Conservation (phyloP, 92 coral and sea anemone species). For the Plumapathes pennacea region DNA sequence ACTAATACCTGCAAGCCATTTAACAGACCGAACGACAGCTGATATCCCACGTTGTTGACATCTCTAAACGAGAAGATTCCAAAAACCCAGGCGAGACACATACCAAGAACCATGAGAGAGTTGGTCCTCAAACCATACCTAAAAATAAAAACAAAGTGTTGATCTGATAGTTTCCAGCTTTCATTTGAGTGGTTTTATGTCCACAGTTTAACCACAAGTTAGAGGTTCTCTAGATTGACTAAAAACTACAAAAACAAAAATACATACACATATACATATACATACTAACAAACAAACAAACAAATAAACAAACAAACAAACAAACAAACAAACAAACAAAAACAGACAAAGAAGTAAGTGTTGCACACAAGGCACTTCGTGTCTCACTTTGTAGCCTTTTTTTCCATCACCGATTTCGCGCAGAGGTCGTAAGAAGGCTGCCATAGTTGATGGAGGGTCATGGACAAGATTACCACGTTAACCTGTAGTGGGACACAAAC, state of each 20-base stretch:
- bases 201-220: too few species aligned
- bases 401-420: constrained; percentile 76
- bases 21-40: constrained; percentile 69
- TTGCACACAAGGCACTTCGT: too few species aligned
- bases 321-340: too few species aligned
- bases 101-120: constrained; percentile 65
- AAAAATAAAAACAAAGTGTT: not conserved
- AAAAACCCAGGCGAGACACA: constrained; percentile 79
- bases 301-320: too few species aligned
- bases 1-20: constrained; percentile 77
- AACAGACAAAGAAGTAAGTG: not conserved
- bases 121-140: constrained; percentile 82
- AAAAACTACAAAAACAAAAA: too few species aligned
- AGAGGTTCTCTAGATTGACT: too few species aligned
- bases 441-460: constrained; percentile 60
- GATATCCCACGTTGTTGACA: constrained; percentile 47
- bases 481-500: constrained; percentile 16
- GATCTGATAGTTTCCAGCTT: too few species aligned
- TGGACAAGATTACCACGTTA: constrained; percentile 52
- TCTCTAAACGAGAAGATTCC: constrained; percentile 65
- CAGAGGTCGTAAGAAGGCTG: constrained; percentile 86
- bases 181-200: too few species aligned
- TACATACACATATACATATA: too few species aligned
- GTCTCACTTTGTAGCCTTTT: constrained; percentile 70
- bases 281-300: too few species aligned